phyloP scores from a whole-genome alignment of 2,888 invertebrate genomes.

The Phyllotreta cruciferae region DNA sequence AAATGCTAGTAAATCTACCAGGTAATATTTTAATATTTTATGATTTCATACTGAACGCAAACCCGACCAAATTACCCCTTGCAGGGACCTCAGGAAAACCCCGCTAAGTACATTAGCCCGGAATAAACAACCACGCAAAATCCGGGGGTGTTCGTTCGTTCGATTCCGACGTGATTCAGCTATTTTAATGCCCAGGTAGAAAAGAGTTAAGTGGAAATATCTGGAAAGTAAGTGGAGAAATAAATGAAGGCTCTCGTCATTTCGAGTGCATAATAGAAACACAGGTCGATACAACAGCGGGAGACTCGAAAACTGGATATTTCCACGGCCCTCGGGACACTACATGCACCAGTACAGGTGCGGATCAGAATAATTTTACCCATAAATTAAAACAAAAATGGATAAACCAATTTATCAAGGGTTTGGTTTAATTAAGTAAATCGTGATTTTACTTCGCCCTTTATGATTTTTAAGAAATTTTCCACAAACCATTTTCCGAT shows the following conservation, averaged over 20 bases:
- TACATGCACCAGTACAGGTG: conserved; percentile 4
- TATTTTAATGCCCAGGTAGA: conserved; percentile 22
- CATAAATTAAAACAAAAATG: not conserved
- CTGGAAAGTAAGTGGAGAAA: conserved; percentile 33
- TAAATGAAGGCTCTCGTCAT: conserved; percentile 42
- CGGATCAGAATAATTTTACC: conserved; percentile 1
- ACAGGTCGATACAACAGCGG: conserved; percentile 41
- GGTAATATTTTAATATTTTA: no score
- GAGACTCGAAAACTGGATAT: conserved; percentile 21
- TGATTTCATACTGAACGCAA: no score
- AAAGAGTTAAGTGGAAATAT: conserved; percentile 31
- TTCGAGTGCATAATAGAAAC: conserved; percentile 43
- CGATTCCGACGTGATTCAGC: conserved; percentile 24
- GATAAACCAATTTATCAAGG: no score
- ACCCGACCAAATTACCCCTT: not conserved
- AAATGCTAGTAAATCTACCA: no score
- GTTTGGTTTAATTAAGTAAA: not conserved
- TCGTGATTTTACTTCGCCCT: no score
- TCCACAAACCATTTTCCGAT: no score
- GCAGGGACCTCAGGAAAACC: not conserved
- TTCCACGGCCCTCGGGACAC: conserved; percentile 11
- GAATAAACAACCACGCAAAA: conserved; percentile 2
- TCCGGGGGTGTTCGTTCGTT: conserved; percentile 6
- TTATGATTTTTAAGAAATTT: no score
- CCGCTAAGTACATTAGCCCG: not conserved